These are phyloP conservation scores for Sapajus apella DNA, from an alignment of 2,113 vertebrate genomes.

Conservation along the genomic window DNA sequence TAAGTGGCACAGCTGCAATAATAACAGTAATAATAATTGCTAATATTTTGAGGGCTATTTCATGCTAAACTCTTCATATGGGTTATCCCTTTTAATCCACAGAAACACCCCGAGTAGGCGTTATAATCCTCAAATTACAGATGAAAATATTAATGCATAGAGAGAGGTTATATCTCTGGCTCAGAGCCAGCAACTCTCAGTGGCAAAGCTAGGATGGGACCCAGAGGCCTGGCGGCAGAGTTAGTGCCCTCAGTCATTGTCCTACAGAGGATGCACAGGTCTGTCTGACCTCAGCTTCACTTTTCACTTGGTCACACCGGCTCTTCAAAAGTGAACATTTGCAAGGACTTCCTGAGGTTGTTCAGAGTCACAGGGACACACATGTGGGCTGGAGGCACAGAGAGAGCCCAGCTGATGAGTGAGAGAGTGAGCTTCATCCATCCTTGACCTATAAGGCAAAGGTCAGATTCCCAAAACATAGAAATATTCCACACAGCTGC, in stretches of 20 bases:
- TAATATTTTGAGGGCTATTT: background rate
- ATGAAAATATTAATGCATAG: background rate
- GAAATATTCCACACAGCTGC: background rate
- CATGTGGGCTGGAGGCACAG: background rate
- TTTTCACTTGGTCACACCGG: background rate
- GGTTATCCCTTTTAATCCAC: background rate
- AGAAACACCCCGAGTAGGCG: background rate
- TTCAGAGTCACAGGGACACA: background rate
- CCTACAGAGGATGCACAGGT: background rate
- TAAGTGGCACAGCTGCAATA: background rate
- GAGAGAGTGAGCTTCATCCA: background rate
- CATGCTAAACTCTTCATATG: background rate
- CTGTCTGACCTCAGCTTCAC: background rate
- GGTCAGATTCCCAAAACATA: background rate
- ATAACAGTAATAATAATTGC: background rate
- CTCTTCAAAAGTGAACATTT: background rate
- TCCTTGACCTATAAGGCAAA: background rate
- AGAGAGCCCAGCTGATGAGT: background rate
- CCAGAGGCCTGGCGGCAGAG: background rate
- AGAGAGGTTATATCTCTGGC: background rate
- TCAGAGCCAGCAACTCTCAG: background rate
- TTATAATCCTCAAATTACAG: background rate
- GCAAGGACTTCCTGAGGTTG: background rate
- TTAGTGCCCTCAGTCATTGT: background rate
- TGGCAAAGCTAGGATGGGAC: background rate